Conservation (phyloP, 2,888 invertebrate genomes). For the Drosophila paucipuncta region DNA sequence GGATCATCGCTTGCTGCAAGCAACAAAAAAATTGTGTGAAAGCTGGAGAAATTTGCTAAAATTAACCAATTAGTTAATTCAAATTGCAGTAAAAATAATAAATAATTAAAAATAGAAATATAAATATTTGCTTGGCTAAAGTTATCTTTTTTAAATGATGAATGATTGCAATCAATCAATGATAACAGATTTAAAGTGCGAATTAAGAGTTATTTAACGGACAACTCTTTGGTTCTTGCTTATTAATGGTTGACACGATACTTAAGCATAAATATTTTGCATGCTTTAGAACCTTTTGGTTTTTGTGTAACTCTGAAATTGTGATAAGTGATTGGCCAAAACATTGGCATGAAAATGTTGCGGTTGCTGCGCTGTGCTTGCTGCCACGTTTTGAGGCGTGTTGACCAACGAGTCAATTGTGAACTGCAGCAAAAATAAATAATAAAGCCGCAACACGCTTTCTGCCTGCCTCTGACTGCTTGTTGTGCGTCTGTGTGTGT, state of each 20-base stretch:
- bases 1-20: background rate
- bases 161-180: background rate
- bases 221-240: background rate
- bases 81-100: background rate
- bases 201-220: background rate
- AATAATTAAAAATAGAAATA: background rate
- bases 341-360: background rate
- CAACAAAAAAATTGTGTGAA: background rate
- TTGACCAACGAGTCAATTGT: constrained; percentile 79
- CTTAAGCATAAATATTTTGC: background rate
- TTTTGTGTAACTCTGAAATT: background rate
- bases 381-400: constrained; percentile 64
- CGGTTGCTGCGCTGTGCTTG: constrained; percentile 6
- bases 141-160: background rate
- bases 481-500: background rate
- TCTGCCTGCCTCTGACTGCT: background rate
- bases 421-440: constrained; percentile 54
- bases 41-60: constrained; percentile 3
- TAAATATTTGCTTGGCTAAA: background rate
- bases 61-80: constrained; percentile 1
- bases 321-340: background rate
- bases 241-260: background rate
- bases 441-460: constrained; percentile 25
- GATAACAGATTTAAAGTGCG: background rate
- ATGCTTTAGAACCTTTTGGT: too few relatives aligned